A percentile compares a stretch with the other conserved stretches of the same genome.
These are phyloP conservation scores for Danio aesculapii DNA, from an alignment of 2,797 vertebrate species.

Conservation along the genomic window DNA sequence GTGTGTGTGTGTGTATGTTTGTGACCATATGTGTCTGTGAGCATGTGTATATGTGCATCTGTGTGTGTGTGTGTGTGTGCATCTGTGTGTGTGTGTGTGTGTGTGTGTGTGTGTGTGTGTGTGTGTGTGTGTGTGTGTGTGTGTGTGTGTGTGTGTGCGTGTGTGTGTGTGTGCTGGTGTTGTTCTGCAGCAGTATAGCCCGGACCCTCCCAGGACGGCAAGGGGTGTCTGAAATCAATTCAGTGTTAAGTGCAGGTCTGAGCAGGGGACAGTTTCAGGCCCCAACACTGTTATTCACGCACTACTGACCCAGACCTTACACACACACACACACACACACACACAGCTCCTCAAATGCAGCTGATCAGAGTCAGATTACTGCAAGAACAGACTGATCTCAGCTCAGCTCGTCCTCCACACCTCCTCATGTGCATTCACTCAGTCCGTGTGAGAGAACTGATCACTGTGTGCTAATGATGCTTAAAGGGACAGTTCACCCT, in stretches of 20 bases:
- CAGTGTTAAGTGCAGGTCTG: slow-evolving; percentile 85
- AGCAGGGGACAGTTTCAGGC: slow-evolving; percentile 72
- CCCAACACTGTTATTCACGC: slow-evolving; percentile 73
- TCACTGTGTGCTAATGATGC: slow-evolving; percentile 1
- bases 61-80: too few species aligned
- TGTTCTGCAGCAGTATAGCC: slow-evolving; percentile 57
- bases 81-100: too few species aligned
- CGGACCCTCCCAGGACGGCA: slow-evolving; percentile 66
- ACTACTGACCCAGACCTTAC: slow-evolving; percentile 64
- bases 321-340: slow-evolving; percentile 38
- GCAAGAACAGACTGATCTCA: slow-evolving; percentile 20
- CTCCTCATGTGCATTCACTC: slow-evolving; percentile 2
- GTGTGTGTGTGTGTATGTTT: too few species aligned
- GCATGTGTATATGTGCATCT: too few species aligned
- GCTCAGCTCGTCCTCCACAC: neutral
- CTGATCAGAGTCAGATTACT: neutral
- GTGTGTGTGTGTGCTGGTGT: slow-evolving; percentile 37
- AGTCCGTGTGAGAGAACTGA: neutral
- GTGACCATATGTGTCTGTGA: too few species aligned
- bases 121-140: slow-evolving; percentile 52
- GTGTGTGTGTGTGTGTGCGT: slow-evolving; percentile 53
- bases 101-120: too few species aligned
- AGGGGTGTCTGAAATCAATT: slow-evolving; percentile 83
- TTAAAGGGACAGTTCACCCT: neutral
- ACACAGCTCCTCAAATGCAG: slow-evolving; percentile 10